Percentiles rank a stretch among this genome's conserved stretches.
Conservation (phyloP, 2,113 vertebrate species). For the Xiphorhynchus elegans region DNA sequence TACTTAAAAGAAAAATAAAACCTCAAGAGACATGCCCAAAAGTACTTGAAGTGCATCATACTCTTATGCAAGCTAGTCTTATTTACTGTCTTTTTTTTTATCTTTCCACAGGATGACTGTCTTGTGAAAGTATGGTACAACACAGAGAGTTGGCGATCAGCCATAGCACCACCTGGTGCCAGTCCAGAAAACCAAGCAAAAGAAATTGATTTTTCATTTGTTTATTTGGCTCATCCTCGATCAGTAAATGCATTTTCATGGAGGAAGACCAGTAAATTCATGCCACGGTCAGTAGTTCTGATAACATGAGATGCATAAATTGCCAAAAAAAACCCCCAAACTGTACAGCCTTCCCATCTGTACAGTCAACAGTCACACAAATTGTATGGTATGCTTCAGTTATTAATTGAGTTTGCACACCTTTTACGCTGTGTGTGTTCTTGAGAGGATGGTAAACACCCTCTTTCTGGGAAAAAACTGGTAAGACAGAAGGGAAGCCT, state of each 20-base stretch:
- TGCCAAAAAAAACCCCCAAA: fast-evolving
- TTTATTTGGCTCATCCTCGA: constrained; percentile 96
- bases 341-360: not conserved
- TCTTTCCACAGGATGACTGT: constrained; percentile 87
- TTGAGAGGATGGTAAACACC: not conserved
- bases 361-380: not conserved
- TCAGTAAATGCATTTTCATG: constrained; percentile 96
- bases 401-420: not conserved
- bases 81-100: not conserved
- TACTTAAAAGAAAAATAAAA: not conserved
- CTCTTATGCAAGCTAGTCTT: not conserved
- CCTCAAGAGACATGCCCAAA: not conserved
- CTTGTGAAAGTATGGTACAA: constrained; percentile 97
- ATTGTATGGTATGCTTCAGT: not conserved
- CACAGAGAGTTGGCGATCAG: constrained; percentile 87
- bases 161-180: constrained; percentile 76
- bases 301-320: not conserved
- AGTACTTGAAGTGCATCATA: not conserved
- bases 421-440: not conserved
- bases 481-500: not conserved
- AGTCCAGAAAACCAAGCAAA: constrained; percentile 78
- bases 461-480: not conserved
- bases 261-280: constrained; percentile 96
- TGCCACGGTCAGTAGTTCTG: constrained; percentile 85
- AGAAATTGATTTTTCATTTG: constrained; percentile 90